phyloP scores from a whole-genome alignment of 2,888 invertebrate species.

The Kryphioiulus occultus region DNA sequence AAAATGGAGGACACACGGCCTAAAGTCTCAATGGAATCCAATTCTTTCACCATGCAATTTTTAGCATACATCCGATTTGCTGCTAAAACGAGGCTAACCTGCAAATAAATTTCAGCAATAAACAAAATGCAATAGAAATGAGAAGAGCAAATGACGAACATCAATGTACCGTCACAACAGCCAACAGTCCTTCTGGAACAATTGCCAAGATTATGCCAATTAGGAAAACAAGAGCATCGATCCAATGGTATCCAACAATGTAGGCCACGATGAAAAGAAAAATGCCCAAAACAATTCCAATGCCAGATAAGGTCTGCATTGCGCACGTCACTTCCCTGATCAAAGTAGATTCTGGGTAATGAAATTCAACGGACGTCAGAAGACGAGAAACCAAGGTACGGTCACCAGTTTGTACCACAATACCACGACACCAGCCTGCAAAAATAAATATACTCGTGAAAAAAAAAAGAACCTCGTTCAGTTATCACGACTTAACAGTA shows the following conservation, averaged over 20 bases:
- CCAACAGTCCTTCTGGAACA: slow-evolving; percentile 97
- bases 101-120: slow-evolving; percentile 43
- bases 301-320: slow-evolving; percentile 97
- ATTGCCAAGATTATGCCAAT: slow-evolving; percentile 99
- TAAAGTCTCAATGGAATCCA: slow-evolving; percentile 98
- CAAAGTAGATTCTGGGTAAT: slow-evolving; percentile 97
- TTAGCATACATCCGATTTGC: slow-evolving; percentile 99
- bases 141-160: background rate
- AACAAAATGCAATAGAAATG: background rate
- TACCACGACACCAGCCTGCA: slow-evolving; percentile 78
- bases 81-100: slow-evolving; percentile 92
- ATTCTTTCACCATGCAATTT: slow-evolving; percentile 98
- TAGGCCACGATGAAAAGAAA: slow-evolving; percentile 98
- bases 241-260: slow-evolving; percentile 97
- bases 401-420: slow-evolving; percentile 94
- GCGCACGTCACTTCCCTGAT: slow-evolving; percentile 99
- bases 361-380: slow-evolving; percentile 89
- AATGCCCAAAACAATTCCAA: slow-evolving; percentile 92
- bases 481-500: no score
- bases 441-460: background rate
- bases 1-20: slow-evolving; percentile 99
- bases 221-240: slow-evolving; percentile 98
- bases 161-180: slow-evolving; percentile 86
- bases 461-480: no score
- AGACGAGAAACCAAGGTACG: slow-evolving; percentile 96